Conservation (phyloP, 2,888 invertebrate genomes). For the Cordilura impudica region DNA sequence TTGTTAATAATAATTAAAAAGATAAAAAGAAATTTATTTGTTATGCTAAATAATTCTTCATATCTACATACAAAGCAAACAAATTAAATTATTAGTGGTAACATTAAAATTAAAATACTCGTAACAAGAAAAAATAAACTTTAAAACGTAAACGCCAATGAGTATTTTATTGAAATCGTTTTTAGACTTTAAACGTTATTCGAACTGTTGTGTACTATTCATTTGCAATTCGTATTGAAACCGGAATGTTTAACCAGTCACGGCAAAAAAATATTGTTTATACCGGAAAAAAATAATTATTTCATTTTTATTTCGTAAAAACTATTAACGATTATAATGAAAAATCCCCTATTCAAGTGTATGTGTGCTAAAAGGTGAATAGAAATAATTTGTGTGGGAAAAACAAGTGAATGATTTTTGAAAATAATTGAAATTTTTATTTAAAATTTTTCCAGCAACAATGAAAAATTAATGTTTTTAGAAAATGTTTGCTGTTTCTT, state of each 20-base stretch:
- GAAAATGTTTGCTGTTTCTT: slow-evolving; percentile 78
- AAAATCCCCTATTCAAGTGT: not conserved
- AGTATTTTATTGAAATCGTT: not conserved
- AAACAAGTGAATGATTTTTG: not conserved
- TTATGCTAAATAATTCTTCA: not conserved
- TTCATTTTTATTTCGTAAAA: not conserved
- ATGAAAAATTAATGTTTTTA: slow-evolving; percentile 48
- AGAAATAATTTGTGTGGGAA: not conserved
- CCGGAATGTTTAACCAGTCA: not conserved
- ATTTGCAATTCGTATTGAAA: not conserved
- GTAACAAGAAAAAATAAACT: not conserved
- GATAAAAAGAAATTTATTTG: not conserved
- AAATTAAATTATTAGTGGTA: not conserved
- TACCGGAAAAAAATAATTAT: slow-evolving; percentile 39
- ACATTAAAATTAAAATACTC: not conserved
- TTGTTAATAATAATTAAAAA: no score
- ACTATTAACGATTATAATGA: slow-evolving; percentile 8
- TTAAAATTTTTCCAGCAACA: slow-evolving; percentile 16
- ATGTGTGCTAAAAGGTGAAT: slow-evolving; percentile 26
- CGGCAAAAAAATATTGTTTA: not conserved
- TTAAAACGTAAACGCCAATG: not conserved
- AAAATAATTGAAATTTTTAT: not conserved
- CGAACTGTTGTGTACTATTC: slow-evolving; percentile 5
- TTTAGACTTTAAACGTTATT: slow-evolving; percentile 3
- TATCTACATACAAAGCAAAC: not conserved